These are phyloP conservation scores for Myrmecophaga tridactyla DNA, from an alignment of 2,113 vertebrate genomes.

Conservation along the genomic window DNA sequence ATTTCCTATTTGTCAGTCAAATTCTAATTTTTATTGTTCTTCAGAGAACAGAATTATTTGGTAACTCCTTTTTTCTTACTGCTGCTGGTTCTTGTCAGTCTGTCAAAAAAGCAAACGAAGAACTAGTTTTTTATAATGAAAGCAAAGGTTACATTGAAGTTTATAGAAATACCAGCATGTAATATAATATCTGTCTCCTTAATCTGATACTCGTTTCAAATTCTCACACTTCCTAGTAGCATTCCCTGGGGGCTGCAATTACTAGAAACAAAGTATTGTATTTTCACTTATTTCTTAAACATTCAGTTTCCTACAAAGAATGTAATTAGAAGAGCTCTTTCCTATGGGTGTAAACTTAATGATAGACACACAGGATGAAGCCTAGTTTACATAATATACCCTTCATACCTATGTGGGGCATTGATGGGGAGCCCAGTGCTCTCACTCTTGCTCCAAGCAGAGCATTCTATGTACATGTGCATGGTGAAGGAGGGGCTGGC, in stretches of 20 bases:
- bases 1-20: slow-evolving; percentile 53
- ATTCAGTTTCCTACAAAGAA: slow-evolving; percentile 27
- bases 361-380: slow-evolving; percentile 37
- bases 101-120: slow-evolving; percentile 54
- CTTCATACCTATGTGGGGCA: background rate
- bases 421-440: background rate
- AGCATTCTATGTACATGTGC: background rate
- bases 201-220: slow-evolving; percentile 27
- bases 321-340: slow-evolving; percentile 28
- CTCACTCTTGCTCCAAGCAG: background rate
- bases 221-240: slow-evolving; percentile 17
- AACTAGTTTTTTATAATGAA: background rate
- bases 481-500: rapidly evolving
- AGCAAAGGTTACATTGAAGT: slow-evolving; percentile 52
- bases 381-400: background rate
- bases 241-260: background rate
- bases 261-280: slow-evolving; percentile 49
- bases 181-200: slow-evolving; percentile 29
- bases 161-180: background rate
- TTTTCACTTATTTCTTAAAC: slow-evolving; percentile 54
- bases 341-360: background rate
- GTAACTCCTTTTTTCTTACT: slow-evolving; percentile 9
- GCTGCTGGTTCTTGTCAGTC: slow-evolving; percentile 34
- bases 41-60: slow-evolving; percentile 46
- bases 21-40: slow-evolving; percentile 53